Evolutionary conservation across 2,888 invertebrate species (phyloP).

Genomic region (Cantharis lateralis): DNA sequence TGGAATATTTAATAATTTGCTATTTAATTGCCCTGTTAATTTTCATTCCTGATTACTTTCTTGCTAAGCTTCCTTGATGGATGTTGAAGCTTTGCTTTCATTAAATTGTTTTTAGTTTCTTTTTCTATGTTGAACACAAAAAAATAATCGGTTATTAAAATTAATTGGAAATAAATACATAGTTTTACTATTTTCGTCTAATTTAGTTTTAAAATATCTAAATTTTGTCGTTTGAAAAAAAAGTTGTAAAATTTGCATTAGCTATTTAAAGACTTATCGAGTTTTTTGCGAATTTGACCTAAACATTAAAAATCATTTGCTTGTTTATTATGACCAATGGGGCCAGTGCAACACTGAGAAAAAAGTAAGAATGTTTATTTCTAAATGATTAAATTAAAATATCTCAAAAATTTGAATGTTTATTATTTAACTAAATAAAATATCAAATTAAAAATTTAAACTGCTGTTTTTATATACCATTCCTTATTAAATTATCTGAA

Average conservation of each 20-base stretch:
- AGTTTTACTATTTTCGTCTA: not conserved
- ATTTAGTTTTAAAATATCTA: not conserved
- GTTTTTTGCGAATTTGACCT: not conserved
- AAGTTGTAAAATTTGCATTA: not conserved
- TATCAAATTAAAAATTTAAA: not conserved
- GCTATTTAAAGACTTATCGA: not conserved
- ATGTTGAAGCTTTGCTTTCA: too few relatives aligned
- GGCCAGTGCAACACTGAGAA: not conserved
- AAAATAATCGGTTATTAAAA: too few relatives aligned
- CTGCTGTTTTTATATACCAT: not conserved
- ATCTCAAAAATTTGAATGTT: not conserved
- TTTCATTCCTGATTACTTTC: too few relatives aligned
- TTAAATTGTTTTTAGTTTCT: too few relatives aligned
- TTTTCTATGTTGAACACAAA: too few relatives aligned
- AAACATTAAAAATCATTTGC: not conserved
- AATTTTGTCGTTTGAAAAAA: not conserved
- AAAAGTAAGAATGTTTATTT: not conserved
- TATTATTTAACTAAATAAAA: not conserved
- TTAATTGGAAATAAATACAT: too few relatives aligned
- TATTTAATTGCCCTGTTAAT: too few relatives aligned
- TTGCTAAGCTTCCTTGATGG: too few relatives aligned
- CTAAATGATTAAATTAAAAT: not conserved
- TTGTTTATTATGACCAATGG: not conserved
- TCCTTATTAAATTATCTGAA: not conserved
- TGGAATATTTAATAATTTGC: too few relatives aligned